A percentile compares a stretch with the other conserved stretches of the same genome.
phyloP scores from a whole-genome alignment of 2,797 vertebrate species.

The Anomalospiza imberbis region DNA sequence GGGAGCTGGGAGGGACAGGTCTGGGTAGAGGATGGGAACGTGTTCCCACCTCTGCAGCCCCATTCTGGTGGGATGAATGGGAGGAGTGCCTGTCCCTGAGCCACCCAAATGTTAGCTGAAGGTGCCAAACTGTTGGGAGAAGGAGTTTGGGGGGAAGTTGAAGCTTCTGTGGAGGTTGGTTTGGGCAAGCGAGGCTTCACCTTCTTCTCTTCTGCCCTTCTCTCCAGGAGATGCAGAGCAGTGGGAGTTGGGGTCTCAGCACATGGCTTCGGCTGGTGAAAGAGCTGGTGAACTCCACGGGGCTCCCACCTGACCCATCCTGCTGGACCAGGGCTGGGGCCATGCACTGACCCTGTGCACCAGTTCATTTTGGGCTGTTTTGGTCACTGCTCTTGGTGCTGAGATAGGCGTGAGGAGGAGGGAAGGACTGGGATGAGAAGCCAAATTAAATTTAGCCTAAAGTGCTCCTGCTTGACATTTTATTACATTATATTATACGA shows the following conservation, averaged over 20 bases:
- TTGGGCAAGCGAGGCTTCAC: rapidly evolving
- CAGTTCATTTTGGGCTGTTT: rapidly evolving
- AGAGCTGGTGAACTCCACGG: background rate
- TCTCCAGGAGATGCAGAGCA: background rate
- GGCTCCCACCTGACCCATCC: background rate
- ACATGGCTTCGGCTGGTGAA: background rate
- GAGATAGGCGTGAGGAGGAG: background rate
- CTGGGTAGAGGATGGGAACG: background rate
- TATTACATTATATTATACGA: background rate
- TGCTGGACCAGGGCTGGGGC: background rate
- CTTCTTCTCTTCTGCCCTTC: background rate
- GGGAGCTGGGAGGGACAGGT: background rate
- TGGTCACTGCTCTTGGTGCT: background rate
- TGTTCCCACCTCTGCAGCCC: background rate
- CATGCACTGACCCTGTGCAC: background rate
- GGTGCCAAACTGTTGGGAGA: background rate
- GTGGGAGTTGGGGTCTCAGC: background rate
- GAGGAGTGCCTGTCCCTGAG: background rate
- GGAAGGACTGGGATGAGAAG: background rate
- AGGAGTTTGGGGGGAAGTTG: background rate
- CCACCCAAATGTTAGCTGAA: background rate
- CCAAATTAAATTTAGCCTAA: background rate
- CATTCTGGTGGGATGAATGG: rapidly evolving
- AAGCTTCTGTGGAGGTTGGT: background rate
- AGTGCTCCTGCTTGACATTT: background rate